Conservation (phyloP, 1,140 invertebrate species). For the Cotesia typhae region DNA sequence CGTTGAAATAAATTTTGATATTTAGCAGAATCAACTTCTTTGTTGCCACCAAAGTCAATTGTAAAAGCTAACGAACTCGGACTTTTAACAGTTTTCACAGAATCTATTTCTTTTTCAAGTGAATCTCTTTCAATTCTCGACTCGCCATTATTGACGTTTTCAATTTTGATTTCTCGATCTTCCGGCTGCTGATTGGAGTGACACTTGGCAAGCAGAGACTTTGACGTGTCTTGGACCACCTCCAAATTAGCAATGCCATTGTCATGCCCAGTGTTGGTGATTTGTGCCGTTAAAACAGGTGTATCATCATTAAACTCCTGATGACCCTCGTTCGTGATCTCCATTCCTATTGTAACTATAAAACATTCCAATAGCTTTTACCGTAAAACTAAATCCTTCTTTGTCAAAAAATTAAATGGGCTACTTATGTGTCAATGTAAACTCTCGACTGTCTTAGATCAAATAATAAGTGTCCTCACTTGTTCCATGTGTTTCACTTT, state of each 20-base stretch:
- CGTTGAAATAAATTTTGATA: constrained; percentile 75
- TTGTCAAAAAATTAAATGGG: not conserved
- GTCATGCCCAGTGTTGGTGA: not conserved
- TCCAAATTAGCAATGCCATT: constrained; percentile 32
- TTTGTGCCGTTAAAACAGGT: not conserved
- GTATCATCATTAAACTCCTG: not conserved
- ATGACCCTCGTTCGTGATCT: constrained; percentile 12
- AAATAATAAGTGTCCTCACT: too few species aligned
- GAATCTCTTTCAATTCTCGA: constrained; percentile 32
- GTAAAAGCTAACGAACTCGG: constrained; percentile 69
- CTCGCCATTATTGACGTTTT: constrained; percentile 21
- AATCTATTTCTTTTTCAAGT: constrained; percentile 30
- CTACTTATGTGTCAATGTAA: not conserved
- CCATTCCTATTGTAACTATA: constrained; percentile 17
- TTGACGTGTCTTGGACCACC: constrained; percentile 21
- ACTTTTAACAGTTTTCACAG: constrained; percentile 19
- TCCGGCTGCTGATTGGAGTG: constrained; percentile 1
- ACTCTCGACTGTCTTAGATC: too few species aligned
- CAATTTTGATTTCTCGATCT: not conserved
- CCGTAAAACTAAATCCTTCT: not conserved
- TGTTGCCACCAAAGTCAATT: constrained; percentile 74
- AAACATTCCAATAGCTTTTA: constrained; percentile 24
- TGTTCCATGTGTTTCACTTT: too few species aligned
- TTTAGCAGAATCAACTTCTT: constrained; percentile 69
- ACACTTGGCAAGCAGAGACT: constrained; percentile 1